Base-by-base conservation (phyloP, 1,140 invertebrate genomes). In the Harpegnathos saltator region DNA sequence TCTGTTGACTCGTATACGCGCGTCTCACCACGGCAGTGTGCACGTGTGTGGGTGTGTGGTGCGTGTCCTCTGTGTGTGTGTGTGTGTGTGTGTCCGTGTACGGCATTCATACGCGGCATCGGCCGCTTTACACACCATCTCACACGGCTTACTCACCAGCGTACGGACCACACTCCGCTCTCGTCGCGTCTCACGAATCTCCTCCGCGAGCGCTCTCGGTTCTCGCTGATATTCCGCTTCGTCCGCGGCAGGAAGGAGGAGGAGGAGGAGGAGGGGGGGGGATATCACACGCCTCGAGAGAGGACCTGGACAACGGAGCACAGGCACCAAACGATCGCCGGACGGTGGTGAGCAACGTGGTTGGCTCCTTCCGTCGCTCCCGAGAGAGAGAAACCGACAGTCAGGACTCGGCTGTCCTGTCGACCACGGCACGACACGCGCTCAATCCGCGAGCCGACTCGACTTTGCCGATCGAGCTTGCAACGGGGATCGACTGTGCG, bases 371-470 rank as follows among this genome's bases (percentile, higher is more conserved):
- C 87, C 82, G 82, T 80, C 86, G 62, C 62, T 88, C 59, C 77
- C 59, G 71, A 66, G 54, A 74, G 54, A 74, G 78, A 74, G 59
- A 54, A 29, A 75, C 44, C 19, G 73, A 68, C 91, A 93, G 90
- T 92, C 89, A 93, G 91, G 90, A 93, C 89, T 86, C 90, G 89
- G 85, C 91, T 90, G 90, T 92, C 89, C 92, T 90, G 90, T 82
- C 90, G 90, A 88, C 87, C 38, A 82, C 83, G 62, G 75, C 44
- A 82, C 62, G 62, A 80, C 44, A 82, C 62, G 78, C 59, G 48
- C 38, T 59, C 71, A 33, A 38, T 26, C 33, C 38, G 24, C 61
- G 77, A 33, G 11, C 11, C 29, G n/a, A 22, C 15, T 19, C 29
- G 52, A 62, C 26, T 63, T n/a, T n/a, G n/a, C n/a, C n/a, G 26